Base-by-base conservation (phyloP, 2,113 vertebrate species). In the Gracilinanus agilis region DNA sequence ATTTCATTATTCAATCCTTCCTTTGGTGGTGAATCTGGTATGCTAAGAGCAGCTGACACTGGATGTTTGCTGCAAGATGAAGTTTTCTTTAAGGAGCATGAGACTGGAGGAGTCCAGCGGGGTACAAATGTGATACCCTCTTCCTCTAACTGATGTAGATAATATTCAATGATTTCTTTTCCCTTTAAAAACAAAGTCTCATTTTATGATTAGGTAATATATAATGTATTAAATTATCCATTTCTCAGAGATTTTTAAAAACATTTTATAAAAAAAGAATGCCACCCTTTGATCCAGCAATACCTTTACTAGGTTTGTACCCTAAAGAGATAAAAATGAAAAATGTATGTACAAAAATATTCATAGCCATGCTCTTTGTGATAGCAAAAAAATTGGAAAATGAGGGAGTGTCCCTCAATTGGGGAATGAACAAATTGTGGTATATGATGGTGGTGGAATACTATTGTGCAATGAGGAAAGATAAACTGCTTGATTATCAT, bases 131-230 rank as follows among this genome's bases (percentile, higher is more conserved):
- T 99, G 90, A 99, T 98, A 88, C 99, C 99, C 98, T 99, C 99
- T 29, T 99, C 98, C 83, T 99, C 99, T 95, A 99, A 95, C 92
- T 99, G 99, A 92, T 97, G 99, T 95, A 99, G 98, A 98, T 99
- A 99, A 98, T 99, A 99, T 88, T 99, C 99, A 3, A 99, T 99
- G 94, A 99, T 99, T 97, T 99, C 99, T 97, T 99, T 99, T 53
- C 99, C 99, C 99, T 99, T 97, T 13, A 93, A 97, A 49, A 93
- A 44, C 44, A 27, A 97, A 97, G 54, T 34, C 54, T 90, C 34
- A 40, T 1, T 90, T 94, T n/a, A 92, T 21, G 29, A 89, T 67
- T 24, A 96, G 90, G 53, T 9, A 9, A 92, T 1, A 2, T 0
- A 24, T 54, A 27, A 27, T 3, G 24, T 9, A 13, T 8, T 49